phyloP scores from a whole-genome alignment of 2,113 vertebrate genomes.

The Leptocoma aspasia region DNA sequence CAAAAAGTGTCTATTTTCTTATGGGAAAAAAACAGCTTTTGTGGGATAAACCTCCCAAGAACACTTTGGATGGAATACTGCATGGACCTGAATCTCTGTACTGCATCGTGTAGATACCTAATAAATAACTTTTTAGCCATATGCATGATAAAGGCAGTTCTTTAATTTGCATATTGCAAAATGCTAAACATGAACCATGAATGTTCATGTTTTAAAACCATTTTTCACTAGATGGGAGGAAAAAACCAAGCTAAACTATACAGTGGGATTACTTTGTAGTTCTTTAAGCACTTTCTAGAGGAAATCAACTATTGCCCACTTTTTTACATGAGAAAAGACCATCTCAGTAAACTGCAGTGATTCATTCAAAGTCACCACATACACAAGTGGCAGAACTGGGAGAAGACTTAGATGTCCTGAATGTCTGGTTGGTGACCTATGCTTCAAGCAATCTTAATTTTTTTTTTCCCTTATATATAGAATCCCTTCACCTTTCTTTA shows the following conservation, averaged over 20 bases:
- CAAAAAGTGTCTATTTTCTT: background rate
- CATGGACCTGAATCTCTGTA: background rate
- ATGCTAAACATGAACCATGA: background rate
- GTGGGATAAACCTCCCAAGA: background rate
- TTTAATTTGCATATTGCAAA: background rate
- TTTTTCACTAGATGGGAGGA: background rate
- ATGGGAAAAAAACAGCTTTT: background rate
- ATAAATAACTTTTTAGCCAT: background rate
- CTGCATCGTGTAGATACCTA: fast-evolving
- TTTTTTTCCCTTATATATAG: background rate
- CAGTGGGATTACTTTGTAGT: background rate
- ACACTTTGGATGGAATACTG: background rate
- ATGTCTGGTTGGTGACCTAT: background rate
- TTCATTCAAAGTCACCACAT: background rate
- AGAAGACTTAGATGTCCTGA: background rate
- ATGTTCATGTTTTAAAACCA: too few relatives aligned
- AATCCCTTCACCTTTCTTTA: background rate
- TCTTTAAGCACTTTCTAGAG: background rate
- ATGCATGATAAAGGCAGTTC: background rate
- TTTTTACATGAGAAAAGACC: background rate
- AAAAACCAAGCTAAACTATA: background rate
- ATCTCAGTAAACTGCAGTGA: background rate
- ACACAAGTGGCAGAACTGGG: background rate
- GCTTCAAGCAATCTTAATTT: background rate
- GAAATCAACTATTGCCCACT: background rate